These are phyloP conservation scores for Chrysocyon brachyurus DNA, from an alignment of 2,797 vertebrate species.

Conservation along the genomic window DNA sequence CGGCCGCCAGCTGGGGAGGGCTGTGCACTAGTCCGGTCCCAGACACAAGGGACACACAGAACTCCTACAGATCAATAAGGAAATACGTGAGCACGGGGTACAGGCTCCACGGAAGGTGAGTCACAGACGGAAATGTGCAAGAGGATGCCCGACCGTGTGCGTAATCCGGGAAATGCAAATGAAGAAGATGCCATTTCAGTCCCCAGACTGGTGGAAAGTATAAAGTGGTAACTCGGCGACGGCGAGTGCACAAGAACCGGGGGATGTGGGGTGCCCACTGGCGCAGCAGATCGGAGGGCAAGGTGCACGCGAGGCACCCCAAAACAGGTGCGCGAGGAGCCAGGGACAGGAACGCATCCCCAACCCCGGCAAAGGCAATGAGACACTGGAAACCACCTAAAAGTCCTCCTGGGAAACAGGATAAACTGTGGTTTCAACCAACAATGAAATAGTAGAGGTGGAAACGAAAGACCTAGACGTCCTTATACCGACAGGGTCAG, in stretches of 20 bases:
- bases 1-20: fast-evolving
- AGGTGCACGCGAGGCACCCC: no score
- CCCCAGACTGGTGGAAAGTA: neutral
- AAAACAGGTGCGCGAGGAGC: neutral
- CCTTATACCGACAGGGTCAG: fast-evolving
- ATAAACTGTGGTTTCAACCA: neutral
- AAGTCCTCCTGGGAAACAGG: neutral
- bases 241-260: fast-evolving
- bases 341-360: fast-evolving
- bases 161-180: neutral
- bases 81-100: fast-evolving
- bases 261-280: fast-evolving
- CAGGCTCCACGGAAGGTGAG: neutral
- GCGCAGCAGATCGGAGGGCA: neutral
- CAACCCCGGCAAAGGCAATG: fast-evolving
- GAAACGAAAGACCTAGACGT: neutral
- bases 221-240: neutral
- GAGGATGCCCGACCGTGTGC: fast-evolving
- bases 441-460: neutral
- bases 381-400: neutral
- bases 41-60: neutral
- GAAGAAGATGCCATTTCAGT: neutral
- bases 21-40: fast-evolving
- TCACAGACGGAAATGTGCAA: neutral
- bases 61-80: neutral